Conservation (phyloP, 2,113 vertebrate species). For the Plestiodon gilberti region DNA sequence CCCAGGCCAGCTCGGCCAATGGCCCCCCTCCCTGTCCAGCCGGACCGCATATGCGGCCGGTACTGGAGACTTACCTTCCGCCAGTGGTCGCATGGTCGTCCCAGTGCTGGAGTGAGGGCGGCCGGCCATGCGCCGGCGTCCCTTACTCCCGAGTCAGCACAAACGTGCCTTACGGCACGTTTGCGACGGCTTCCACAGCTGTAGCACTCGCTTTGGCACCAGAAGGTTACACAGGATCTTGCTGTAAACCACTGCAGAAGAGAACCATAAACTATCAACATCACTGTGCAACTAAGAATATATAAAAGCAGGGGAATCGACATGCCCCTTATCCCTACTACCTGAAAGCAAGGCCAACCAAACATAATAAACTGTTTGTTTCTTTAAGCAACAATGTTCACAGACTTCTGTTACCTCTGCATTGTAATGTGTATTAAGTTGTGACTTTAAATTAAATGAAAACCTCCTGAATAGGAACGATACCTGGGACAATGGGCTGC, state of each 20-base stretch:
- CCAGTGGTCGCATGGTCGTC: no score
- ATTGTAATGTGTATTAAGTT: not conserved
- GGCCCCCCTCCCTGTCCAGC: no score
- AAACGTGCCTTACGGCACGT: no score
- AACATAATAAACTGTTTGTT: not conserved
- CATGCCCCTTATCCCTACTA: not conserved
- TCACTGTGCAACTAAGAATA: not conserved
- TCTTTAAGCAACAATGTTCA: not conserved
- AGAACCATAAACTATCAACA: not conserved
- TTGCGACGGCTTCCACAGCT: no score
- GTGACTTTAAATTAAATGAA: not conserved
- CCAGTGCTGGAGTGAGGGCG: no score
- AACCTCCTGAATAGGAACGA: not conserved
- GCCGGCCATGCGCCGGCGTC: no score
- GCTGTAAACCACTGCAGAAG: not conserved
- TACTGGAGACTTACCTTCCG: no score
- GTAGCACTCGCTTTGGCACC: no score
- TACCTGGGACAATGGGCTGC: not conserved
- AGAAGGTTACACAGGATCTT: no score
- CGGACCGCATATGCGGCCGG: no score
- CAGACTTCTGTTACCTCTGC: not conserved
- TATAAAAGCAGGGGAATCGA: not conserved
- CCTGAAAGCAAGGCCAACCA: not conserved
- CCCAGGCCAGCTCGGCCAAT: no score
- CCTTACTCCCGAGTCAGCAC: no score